phyloP scores from a whole-genome alignment of 2,888 invertebrate genomes.

The Nymphalis urticae region DNA sequence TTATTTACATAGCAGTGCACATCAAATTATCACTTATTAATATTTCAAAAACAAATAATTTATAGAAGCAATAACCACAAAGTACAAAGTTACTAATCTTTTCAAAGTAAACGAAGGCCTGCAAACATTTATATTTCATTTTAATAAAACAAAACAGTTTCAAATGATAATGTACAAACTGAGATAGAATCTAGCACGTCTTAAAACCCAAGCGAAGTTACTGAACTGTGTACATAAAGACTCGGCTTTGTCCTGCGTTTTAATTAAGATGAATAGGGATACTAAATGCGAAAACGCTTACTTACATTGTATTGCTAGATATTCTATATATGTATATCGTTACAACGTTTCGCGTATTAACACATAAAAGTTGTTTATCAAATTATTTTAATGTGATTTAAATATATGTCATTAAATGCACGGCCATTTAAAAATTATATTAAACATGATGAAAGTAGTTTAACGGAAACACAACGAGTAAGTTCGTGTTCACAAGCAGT shows the following conservation, averaged over 20 bases:
- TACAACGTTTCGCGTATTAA: too few species aligned
- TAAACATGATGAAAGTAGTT: not conserved
- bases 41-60: too few species aligned
- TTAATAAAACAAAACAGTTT: constrained; percentile 13
- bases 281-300: not conserved
- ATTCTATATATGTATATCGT: not conserved
- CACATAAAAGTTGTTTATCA: too few species aligned
- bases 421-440: not conserved
- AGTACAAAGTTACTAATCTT: not conserved
- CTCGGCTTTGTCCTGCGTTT: constrained; percentile 27
- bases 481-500: constrained; percentile 2
- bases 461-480: not conserved
- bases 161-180: not conserved
- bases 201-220: constrained; percentile 14
- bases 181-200: constrained; percentile 16
- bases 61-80: too few species aligned
- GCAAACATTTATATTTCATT: not conserved
- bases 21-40: too few species aligned
- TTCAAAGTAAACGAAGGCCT: not conserved
- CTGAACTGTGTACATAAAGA: constrained; percentile 19
- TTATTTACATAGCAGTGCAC: too few species aligned
- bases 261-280: constrained; percentile 25
- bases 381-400: too few species aligned
- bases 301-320: constrained; percentile 1
- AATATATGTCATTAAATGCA: too few species aligned